Percentiles rank a stretch among this genome's conserved stretches.
Evolutionary conservation across 2,797 vertebrate genomes (phyloP).

Genomic region (Pantherophis vulpinus): DNA sequence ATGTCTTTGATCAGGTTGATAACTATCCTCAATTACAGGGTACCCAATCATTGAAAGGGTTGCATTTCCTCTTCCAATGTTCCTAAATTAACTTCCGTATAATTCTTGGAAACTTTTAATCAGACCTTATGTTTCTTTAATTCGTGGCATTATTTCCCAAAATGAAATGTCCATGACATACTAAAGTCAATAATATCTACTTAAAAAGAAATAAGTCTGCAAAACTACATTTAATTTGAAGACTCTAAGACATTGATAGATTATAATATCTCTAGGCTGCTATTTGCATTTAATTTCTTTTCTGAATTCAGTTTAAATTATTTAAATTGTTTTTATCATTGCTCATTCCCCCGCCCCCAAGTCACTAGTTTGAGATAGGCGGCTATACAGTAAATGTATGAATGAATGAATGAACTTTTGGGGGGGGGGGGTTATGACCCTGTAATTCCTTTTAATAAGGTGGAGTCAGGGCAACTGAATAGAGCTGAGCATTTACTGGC

Average conservation of each 20-base stretch:
- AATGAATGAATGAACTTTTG: neutral
- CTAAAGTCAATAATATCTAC: neutral
- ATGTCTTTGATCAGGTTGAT: constrained; percentile 50
- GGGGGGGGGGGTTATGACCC: too few relatives aligned
- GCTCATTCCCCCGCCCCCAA: neutral
- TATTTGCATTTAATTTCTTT: neutral
- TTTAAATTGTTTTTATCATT: neutral
- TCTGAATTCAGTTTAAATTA: neutral
- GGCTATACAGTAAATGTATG: neutral
- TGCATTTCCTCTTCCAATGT: constrained; percentile 36
- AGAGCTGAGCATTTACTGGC: neutral
- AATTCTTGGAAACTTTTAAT: constrained; percentile 6
- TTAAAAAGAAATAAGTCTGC: neutral
- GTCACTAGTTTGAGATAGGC: neutral
- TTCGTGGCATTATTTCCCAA: neutral
- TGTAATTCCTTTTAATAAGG: neutral
- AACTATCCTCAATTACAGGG: constrained; percentile 63
- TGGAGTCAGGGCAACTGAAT: neutral
- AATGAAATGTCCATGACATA: neutral
- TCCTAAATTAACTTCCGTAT: constrained; percentile 55
- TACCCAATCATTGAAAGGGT: constrained; percentile 45
- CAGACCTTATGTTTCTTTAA: neutral
- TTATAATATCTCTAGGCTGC: neutral
- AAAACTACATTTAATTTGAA: neutral
- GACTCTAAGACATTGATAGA: neutral